Evolutionary conservation across 2,888 invertebrate species (phyloP), one percentile per base, ranked within the genome.

Genomic region (Balanococcus diminutus): DNA sequence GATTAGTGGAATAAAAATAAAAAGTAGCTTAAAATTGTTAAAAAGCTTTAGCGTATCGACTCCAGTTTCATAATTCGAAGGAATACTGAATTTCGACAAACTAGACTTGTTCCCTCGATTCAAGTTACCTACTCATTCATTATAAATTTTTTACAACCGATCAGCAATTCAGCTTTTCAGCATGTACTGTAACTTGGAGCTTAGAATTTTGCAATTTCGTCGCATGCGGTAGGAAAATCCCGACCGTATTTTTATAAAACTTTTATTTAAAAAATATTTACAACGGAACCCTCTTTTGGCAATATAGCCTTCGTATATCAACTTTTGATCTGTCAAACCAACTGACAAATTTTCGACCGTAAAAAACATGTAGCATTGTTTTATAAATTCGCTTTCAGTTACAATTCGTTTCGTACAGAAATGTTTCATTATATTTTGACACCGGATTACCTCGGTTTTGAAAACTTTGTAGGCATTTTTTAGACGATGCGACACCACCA

Each of bases 361-460:
- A 28, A 67, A 25, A 67, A 67, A 67, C 61, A 14, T 67, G 14
- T 14, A 67, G 61, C 28, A 67, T 25, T 67, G 61, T 67, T 67
- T 67, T 67, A 67, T 67, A 67, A 67, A 67, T 67, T 67, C 61
- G 61, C 28, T 67, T 28, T 22, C 61, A 67, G 61, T 67, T 28
- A 28, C 28, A 28, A 67, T 67, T 67, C 28, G 28, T 67, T 67
- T 67, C 14, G 28, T 11, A 42, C 16, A 22, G 61, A 67, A 67
- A 67, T 67, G 28, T 67, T 67, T 67, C 61, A 67, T 67, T 67
- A 67, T n/a, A 67, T 67, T 67, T 67, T 67, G 61, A 67, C 61
- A 67, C 28, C 61, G 25, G 61, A 28, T 28, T 67, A 28, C 28
- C 61, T 25, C 61, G 11, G 28, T 67, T 67, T 67, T 67, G 11